Evolutionary conservation across 2,113 vertebrate species (phyloP).

Genomic region (Sceloporus undulatus): DNA sequence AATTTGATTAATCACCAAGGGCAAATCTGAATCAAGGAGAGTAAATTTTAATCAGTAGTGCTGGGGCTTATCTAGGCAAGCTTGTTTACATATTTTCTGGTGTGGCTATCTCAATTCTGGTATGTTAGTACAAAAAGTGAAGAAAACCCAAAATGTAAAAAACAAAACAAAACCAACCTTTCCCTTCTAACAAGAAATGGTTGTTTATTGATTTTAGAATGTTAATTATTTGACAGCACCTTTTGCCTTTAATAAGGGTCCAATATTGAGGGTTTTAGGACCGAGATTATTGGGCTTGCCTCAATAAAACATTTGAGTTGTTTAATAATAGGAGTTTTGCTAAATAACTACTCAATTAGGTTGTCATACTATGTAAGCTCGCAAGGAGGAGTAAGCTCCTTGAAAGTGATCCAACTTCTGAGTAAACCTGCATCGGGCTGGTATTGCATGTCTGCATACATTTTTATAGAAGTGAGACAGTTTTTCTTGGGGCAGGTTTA

Average conservation of each 20-base stretch:
- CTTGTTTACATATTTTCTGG: neutral
- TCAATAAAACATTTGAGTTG: no score
- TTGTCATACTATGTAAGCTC: neutral
- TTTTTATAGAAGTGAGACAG: neutral
- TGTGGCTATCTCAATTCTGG: neutral
- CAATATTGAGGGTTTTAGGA: neutral
- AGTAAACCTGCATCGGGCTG: neutral
- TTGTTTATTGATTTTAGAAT: constrained; percentile 4
- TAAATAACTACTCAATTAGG: neutral
- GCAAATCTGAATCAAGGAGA: constrained; percentile 9
- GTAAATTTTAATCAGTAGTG: constrained; percentile 18
- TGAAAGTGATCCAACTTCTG: neutral
- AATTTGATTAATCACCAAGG: constrained; percentile 14
- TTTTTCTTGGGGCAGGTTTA: neutral
- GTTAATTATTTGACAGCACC: neutral
- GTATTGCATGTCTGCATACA: neutral
- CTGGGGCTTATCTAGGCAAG: neutral
- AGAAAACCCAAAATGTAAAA: neutral
- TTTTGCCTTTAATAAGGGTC: neutral
- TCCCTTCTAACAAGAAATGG: neutral
- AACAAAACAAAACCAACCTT: no score
- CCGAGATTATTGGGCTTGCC: neutral
- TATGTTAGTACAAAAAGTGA: neutral
- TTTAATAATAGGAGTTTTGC: neutral
- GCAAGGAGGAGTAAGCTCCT: neutral